A percentile compares a stretch with the other conserved stretches of the same genome.
Conservation (phyloP, 2,113 vertebrate species). For the Alligator mississippiensis region DNA sequence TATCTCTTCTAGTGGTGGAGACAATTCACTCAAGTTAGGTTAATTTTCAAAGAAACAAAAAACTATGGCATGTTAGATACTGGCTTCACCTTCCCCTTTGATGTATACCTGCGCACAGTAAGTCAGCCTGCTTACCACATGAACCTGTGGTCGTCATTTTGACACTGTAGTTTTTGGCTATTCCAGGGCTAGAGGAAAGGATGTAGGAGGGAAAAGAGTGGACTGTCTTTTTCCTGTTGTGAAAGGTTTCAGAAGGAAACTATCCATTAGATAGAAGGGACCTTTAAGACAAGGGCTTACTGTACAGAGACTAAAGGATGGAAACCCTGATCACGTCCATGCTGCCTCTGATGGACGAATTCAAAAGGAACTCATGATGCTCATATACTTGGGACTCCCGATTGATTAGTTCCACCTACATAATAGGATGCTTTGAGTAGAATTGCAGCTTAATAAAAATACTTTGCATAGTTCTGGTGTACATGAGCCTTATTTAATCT, state of each 20-base stretch:
- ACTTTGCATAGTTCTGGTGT: background rate
- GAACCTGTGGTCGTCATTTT: background rate
- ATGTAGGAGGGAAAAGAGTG: background rate
- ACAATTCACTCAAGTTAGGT: background rate
- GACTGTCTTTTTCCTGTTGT: background rate
- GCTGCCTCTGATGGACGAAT: background rate
- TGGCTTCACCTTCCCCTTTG: background rate
- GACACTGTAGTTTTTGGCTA: background rate
- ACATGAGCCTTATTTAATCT: background rate
- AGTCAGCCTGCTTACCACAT: background rate
- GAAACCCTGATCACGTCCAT: background rate
- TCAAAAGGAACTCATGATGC: background rate
- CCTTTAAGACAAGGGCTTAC: background rate
- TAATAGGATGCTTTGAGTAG: background rate
- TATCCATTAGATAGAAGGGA: background rate
- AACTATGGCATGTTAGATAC: background rate
- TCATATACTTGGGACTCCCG: background rate
- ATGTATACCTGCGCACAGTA: too few relatives aligned
- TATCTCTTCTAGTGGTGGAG: background rate
- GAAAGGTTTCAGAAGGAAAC: background rate
- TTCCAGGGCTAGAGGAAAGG: background rate
- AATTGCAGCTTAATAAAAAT: background rate
- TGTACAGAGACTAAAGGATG: background rate
- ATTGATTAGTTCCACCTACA: background rate
- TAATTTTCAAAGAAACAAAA: background rate